Conservation (phyloP, 2,888 invertebrate species). For the Anagyrus pseudococci region DNA sequence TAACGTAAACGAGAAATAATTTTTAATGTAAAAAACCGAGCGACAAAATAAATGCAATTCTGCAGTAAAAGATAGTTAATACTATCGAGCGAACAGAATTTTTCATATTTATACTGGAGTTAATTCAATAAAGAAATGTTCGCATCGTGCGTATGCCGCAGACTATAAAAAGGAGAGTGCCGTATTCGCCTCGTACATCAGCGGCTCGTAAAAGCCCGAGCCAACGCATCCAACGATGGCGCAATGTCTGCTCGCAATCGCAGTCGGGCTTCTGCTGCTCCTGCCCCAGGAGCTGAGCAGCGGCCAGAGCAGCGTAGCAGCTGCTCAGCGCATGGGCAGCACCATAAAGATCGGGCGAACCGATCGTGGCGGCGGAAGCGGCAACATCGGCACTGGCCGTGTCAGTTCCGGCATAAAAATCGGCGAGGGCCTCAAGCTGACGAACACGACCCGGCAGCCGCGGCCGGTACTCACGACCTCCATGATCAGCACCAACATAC, state of each 20-base stretch:
- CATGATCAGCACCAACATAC: constrained; percentile 34
- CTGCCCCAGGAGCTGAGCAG: neutral
- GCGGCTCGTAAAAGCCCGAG: neutral
- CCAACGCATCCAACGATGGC: neutral
- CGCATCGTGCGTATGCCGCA: no score
- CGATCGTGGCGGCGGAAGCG: constrained; percentile 2
- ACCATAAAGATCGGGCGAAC: constrained; percentile 33
- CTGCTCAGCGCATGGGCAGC: constrained; percentile 17
- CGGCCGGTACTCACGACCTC: constrained; percentile 24
- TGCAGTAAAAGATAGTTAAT: no score
- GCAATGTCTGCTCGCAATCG: neutral
- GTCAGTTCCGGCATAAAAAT: constrained; percentile 30
- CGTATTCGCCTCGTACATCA: no score
- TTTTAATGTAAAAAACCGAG: no score
- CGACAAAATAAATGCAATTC: no score
- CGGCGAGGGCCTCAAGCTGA: constrained; percentile 24
- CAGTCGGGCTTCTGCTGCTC: neutral
- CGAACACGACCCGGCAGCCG: constrained; percentile 22
- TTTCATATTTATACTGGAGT: no score
- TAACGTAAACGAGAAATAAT: no score
- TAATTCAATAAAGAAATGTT: no score
- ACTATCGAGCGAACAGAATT: no score
- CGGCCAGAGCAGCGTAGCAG: neutral
- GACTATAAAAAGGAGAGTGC: no score
- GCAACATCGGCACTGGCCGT: constrained; percentile 9